A percentile compares a stretch with the other conserved stretches of the same genome.
Evolutionary conservation across 2,113 vertebrate species (phyloP).

Genomic region (Pachycephala philippinensis): DNA sequence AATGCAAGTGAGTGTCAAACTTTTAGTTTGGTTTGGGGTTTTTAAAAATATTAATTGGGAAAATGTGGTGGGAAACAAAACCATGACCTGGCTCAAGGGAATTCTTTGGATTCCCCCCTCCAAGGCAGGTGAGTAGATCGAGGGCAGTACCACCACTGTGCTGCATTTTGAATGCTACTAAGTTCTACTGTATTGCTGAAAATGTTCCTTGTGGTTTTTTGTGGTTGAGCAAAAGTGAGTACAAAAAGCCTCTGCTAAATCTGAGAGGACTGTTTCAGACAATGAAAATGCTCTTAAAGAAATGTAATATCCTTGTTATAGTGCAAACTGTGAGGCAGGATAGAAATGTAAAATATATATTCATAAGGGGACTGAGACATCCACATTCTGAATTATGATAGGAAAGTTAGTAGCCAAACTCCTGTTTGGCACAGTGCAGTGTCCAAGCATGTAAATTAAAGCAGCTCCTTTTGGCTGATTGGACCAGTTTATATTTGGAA

Average conservation of each 20-base stretch:
- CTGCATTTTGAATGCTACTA: neutral
- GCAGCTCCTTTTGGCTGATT: neutral
- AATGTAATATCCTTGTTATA: neutral
- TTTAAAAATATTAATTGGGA: neutral
- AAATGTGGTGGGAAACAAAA: neutral
- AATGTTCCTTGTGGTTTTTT: fast-evolving
- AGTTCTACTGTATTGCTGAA: neutral
- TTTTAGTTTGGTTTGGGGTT: fast-evolving
- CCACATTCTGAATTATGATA: neutral
- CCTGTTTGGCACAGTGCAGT: neutral
- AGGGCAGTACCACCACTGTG: neutral
- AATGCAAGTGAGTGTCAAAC: neutral
- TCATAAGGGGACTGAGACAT: neutral
- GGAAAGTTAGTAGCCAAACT: neutral
- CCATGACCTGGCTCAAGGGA: neutral
- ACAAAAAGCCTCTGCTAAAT: neutral
- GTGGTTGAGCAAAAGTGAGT: fast-evolving
- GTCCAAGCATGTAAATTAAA: neutral
- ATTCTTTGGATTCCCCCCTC: neutral
- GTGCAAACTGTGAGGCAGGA: neutral
- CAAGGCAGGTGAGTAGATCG: neutral
- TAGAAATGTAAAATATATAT: neutral
- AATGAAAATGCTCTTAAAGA: neutral
- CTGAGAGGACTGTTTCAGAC: neutral
- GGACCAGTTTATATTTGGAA: neutral